Base-by-base conservation (phyloP, 2,888 invertebrate genomes). In the Ceraclea dissimilis region DNA sequence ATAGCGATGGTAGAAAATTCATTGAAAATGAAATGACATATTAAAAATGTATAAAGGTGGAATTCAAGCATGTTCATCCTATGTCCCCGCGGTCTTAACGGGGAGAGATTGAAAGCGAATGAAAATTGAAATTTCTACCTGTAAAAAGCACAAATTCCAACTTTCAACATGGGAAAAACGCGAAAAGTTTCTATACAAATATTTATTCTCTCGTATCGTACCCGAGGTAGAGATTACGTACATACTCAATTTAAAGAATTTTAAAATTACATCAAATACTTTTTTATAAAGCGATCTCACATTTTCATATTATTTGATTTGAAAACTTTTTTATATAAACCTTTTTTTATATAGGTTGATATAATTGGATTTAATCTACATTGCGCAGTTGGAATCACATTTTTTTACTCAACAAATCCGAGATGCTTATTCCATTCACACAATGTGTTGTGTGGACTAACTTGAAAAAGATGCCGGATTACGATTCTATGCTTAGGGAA, bases 51-150 rank as follows among this genome's bases (percentile, higher is more conserved):
- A 39, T 13, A 16, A 39, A 13, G 8, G 26, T 4, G 13, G 13
- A 39, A 8, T 39, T 13, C 39, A 39, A 39, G 39, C 13, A 39
- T 39, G 39, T 39, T 39, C 39, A 39, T 39, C 39, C 39, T 39
- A 39, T 39, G 39, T 39, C 39, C 39, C 39, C 39, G 39, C 16
- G 39, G 39, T 16, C 39, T 39, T n/a, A 5, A 13, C 39, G 13
- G 4, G 13, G 39, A 39, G 39, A 13, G 39, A 39, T 8, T 39
- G 39, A 39, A 16, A 39, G 19, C 47, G 47, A 47, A 47, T 20
- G 47, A 19, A 47, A 47, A 47, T 47, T 47, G 47, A 47, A 47
- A 39, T 47, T 47, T 47, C 20, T 16, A 47, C 47, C 47, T 47
- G 47, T 20, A 47, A 47, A 47, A 47, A 47, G 47, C 47, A 47